These are phyloP conservation scores for Rhabdornis inornatus DNA, from an alignment of 2,113 vertebrate species.

Conservation along the genomic window DNA sequence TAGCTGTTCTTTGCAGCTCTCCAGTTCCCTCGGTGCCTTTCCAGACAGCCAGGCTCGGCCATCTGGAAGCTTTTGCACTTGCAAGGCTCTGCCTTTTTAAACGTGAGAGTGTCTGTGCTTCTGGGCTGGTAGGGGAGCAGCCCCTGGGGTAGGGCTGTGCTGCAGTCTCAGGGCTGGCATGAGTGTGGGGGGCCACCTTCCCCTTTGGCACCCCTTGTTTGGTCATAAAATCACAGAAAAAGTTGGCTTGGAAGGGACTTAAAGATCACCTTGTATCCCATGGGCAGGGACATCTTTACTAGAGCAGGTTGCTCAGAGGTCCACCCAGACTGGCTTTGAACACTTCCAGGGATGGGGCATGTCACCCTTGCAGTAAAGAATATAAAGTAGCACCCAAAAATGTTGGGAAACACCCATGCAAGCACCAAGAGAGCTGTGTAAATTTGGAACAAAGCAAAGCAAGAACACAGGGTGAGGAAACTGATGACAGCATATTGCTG, in stretches of 20 bases:
- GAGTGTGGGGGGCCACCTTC: not conserved
- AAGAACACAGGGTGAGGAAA: not conserved
- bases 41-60: not conserved
- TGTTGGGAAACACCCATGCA: not conserved
- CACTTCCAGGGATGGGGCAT: too few relatives aligned
- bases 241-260: not conserved
- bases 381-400: not conserved
- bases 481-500: not conserved
- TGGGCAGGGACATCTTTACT: not conserved
- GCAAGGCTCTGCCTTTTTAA: not conserved
- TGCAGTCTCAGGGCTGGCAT: not conserved
- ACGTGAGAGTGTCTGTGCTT: not conserved
- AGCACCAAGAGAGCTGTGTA: not conserved
- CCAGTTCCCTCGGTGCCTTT: not conserved
- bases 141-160: not conserved
- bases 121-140: not conserved
- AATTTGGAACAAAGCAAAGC: not conserved
- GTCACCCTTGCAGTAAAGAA: not conserved
- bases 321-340: not conserved
- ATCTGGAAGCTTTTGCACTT: not conserved
- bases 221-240: not conserved
- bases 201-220: not conserved
- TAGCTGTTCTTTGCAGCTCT: slow-evolving; percentile 32
- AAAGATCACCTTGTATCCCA: not conserved
- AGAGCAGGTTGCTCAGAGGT: not conserved